Conservation (phyloP, 2,113 vertebrate species). For the Galeopterus variegatus region DNA sequence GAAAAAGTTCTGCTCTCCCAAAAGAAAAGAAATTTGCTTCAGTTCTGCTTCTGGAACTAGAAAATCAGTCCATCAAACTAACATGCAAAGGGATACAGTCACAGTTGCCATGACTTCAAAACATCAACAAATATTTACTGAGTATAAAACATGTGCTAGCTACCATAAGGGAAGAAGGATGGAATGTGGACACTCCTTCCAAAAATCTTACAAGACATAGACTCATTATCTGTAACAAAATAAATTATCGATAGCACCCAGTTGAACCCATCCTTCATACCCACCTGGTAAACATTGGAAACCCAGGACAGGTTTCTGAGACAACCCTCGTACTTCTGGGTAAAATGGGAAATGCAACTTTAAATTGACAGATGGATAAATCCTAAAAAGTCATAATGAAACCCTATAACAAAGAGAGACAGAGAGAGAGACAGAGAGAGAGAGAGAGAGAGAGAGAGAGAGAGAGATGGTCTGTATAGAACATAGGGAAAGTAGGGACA, state of each 20-base stretch:
- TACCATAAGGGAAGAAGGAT: neutral
- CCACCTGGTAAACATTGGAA: neutral
- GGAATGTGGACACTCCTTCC: neutral
- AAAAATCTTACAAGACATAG: neutral
- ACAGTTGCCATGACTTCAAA: neutral
- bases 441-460: neutral
- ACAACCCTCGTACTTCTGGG: neutral
- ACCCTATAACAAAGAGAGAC: neutral
- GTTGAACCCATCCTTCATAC: neutral
- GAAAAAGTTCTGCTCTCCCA: neutral
- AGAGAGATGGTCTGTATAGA: too few relatives aligned
- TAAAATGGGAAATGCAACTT: neutral
- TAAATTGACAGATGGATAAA: neutral
- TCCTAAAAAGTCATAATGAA: constrained; percentile 20
- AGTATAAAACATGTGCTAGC: neutral
- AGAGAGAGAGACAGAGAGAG: too few relatives aligned
- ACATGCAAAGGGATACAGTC: neutral
- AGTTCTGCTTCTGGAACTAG: constrained; percentile 27
- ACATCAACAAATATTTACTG: neutral
- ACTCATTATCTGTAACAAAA: neutral
- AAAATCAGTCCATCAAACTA: neutral
- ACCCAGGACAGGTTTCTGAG: neutral
- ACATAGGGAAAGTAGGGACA: neutral
- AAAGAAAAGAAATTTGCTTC: neutral
- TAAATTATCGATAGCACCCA: neutral